Evolutionary conservation across 2,797 vertebrate species (phyloP).

Genomic region (Oryzias sinensis): DNA sequence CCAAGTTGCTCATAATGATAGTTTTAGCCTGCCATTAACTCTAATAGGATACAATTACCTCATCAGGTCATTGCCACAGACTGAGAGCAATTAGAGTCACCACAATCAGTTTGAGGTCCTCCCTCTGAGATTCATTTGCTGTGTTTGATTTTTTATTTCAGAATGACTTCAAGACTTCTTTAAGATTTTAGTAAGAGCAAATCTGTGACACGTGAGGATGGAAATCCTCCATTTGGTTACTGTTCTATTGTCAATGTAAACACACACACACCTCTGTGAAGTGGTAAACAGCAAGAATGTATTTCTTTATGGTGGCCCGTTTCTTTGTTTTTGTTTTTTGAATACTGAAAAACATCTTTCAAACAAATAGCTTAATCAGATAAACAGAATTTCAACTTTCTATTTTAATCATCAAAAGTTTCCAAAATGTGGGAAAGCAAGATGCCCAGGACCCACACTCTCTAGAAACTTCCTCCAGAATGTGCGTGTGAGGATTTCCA

Average conservation of each 20-base stretch:
- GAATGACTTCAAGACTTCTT: conserved; percentile 5
- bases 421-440: background rate
- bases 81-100: conserved; percentile 15
- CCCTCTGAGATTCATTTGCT: background rate
- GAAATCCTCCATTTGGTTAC: conserved; percentile 45
- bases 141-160: conserved; percentile 15
- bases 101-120: conserved; percentile 10
- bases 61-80: conserved; percentile 20
- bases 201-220: too few relatives aligned
- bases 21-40: conserved; percentile 42
- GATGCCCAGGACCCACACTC: background rate
- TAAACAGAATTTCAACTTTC: too few relatives aligned
- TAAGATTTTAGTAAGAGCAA: too few relatives aligned
- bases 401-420: too few relatives aligned
- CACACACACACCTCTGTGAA: too few relatives aligned
- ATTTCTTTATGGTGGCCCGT: too few relatives aligned
- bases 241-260: conserved; percentile 16
- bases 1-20: conserved; percentile 49
- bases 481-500: background rate
- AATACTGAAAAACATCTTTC: too few relatives aligned
- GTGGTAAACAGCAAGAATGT: too few relatives aligned
- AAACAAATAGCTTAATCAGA: too few relatives aligned
- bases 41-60: conserved; percentile 32
- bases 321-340: too few relatives aligned
- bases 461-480: background rate